Evolutionary conservation across 2,797 vertebrate genomes (phyloP), one percentile per base, ranked within the genome.

Genomic region (Gymnoscopelus braueri): DNA sequence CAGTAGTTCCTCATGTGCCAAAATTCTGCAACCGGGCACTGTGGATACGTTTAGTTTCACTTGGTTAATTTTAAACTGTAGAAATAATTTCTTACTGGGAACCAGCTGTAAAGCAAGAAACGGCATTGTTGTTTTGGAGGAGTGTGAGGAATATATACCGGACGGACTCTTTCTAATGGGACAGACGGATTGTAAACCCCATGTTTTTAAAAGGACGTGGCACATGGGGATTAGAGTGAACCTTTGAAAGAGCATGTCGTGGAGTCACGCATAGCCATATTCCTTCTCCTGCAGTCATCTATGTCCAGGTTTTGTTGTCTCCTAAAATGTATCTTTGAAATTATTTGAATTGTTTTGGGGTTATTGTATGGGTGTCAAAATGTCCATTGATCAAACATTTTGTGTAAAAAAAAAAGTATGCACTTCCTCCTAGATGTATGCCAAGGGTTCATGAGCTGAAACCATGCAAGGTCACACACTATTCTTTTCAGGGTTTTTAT

Each of bases 1-100:
- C 32, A 35, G 26, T 29, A 29, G 26, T 12, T 56, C 55, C 50
- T 75, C 15, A 65, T 69, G 67, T 69, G 66, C 60, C 71, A 65
- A 77, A 74, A 83, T 78, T 74, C 75, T 78, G 75, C 67, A 63
- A 48, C 44, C 1, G 35, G 49, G 50, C 66, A 14, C 10, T 69
- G 60, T 15, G 0, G 93, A 94, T 44, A 44, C 9, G 2, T 2
- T 10, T 44, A 0, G 39, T 44, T 2, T 44, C 39, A 44, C 15
- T 55, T 5, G 48, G 54, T 74, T 74, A 67, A 44, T 57, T 32
- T 32, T 4, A n/a, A n/a, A 57, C 24, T 2, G 14, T 62, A 62
- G 63, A 15, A 65, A 9, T 60, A 64, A 14, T 3, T 69, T 59
- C 52, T 60, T 54, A 56, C 14, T 0, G 26, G 69, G 14, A 66